Evolutionary conservation across 2,797 vertebrate species (phyloP).

Genomic region (Clarias laeviceps): DNA sequence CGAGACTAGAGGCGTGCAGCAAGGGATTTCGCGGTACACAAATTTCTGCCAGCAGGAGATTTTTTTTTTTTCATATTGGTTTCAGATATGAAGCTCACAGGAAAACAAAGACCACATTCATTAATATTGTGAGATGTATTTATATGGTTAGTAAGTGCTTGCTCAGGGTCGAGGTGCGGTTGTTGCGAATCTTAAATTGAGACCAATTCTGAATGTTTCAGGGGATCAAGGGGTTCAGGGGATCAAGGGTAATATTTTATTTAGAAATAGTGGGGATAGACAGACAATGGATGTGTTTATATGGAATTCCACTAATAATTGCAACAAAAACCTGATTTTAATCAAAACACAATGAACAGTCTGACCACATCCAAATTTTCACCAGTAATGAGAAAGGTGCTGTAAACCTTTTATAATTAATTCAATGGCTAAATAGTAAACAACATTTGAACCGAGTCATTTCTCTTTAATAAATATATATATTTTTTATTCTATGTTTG

Average conservation of each 20-base stretch:
- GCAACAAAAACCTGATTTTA: too few species aligned
- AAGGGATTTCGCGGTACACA: background rate
- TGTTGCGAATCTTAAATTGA: background rate
- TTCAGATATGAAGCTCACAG: background rate
- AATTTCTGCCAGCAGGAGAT: background rate
- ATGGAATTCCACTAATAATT: too few species aligned
- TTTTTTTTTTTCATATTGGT: background rate
- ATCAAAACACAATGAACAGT: too few species aligned
- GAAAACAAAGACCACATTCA: background rate
- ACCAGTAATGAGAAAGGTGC: too few species aligned
- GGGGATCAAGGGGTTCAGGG: background rate
- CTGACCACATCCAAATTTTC: too few species aligned
- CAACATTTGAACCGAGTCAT: too few species aligned
- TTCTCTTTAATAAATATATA: too few species aligned
- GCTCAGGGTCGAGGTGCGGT: too few species aligned
- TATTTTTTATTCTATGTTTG: too few species aligned
- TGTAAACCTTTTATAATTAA: too few species aligned
- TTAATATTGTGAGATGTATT: background rate
- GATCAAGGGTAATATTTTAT: background rate
- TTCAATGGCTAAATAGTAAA: too few species aligned
- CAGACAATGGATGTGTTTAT: too few species aligned
- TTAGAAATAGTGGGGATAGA: background rate
- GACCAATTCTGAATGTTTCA: background rate
- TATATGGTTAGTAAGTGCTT: background rate
- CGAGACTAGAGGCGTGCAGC: background rate